phyloP scores from a whole-genome alignment of 1,140 invertebrate species.

The Argopecten irradians region DNA sequence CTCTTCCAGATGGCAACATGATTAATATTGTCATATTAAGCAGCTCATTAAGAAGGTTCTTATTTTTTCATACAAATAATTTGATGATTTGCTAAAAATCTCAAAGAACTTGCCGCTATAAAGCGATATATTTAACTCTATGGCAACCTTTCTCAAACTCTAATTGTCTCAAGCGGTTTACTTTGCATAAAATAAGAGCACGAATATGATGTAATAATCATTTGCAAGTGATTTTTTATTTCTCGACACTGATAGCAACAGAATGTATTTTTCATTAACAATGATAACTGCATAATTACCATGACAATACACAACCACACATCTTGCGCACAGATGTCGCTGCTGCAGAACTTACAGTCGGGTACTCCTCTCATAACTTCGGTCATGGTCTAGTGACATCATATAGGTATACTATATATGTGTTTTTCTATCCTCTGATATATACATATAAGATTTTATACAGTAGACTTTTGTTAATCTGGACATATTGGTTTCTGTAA shows the following conservation, averaged over 20 bases:
- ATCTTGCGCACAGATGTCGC: neutral
- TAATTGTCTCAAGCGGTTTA: conserved; percentile 7
- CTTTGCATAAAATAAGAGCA: neutral
- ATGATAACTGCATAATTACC: neutral
- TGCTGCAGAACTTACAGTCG: neutral
- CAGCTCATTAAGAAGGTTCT: neutral
- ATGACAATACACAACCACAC: neutral
- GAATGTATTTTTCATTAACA: neutral
- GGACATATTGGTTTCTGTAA: neutral
- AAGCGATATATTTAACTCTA: conserved; percentile 7
- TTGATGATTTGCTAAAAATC: conserved; percentile 23
- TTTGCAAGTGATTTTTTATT: neutral
- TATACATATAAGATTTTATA: neutral
- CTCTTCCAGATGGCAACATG: neutral
- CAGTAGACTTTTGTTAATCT: neutral
- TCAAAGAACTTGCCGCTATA: conserved; percentile 10
- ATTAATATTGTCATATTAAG: conserved; percentile 23
- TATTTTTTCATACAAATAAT: conserved; percentile 24
- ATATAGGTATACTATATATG: too few relatives aligned
- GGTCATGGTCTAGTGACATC: neutral
- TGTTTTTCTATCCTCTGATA: too few relatives aligned
- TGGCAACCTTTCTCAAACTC: neutral
- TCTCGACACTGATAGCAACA: neutral
- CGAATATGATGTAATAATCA: neutral
- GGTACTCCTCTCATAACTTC: neutral